Evolutionary conservation across 30 jellyfish, hydroid and myxozoan species (phyloP).

Genomic region (Clytia hemisphaerica): DNA sequence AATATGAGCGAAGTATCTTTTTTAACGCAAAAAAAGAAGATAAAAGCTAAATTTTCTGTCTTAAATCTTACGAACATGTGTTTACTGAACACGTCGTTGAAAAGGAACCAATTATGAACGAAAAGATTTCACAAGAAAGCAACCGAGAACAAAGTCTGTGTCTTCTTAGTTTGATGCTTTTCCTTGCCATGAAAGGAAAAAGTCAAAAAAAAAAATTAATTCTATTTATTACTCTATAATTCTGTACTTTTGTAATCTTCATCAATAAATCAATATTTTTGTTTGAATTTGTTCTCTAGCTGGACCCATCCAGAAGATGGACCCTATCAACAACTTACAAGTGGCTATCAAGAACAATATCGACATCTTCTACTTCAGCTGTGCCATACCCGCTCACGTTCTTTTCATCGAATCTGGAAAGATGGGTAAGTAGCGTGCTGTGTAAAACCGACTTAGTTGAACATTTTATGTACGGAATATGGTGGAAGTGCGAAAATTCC

Average conservation of each 20-base stretch:
- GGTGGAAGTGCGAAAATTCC: too few species aligned
- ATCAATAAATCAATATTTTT: not conserved
- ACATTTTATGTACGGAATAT: too few species aligned
- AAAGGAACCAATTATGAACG: too few species aligned
- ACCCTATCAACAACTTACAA: constrained; percentile 68
- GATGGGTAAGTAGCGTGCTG: constrained; percentile 86
- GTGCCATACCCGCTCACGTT: constrained; percentile 78
- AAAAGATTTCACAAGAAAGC: too few species aligned
- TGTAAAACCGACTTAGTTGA: too few species aligned
- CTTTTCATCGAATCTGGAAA: constrained; percentile 65
- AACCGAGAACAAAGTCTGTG: too few species aligned
- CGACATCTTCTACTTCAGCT: constrained; percentile 85
- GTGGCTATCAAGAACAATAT: constrained; percentile 89
- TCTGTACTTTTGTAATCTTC: not conserved
- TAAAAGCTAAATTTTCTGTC: too few species aligned
- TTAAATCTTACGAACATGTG: too few species aligned
- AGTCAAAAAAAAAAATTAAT: not conserved
- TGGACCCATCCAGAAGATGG: constrained; percentile 79
- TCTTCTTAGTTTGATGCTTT: not conserved
- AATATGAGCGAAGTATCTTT: too few species aligned
- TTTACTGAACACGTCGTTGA: too few species aligned
- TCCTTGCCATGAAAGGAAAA: not conserved
- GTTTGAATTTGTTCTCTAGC: constrained; percentile 25
- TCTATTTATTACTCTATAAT: too few species aligned
- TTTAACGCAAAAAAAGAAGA: too few species aligned